A percentile compares a stretch with the other conserved stretches of the same genome.
Evolutionary conservation across 2,888 invertebrate species (phyloP).

Genomic region (Nomada fucata): DNA sequence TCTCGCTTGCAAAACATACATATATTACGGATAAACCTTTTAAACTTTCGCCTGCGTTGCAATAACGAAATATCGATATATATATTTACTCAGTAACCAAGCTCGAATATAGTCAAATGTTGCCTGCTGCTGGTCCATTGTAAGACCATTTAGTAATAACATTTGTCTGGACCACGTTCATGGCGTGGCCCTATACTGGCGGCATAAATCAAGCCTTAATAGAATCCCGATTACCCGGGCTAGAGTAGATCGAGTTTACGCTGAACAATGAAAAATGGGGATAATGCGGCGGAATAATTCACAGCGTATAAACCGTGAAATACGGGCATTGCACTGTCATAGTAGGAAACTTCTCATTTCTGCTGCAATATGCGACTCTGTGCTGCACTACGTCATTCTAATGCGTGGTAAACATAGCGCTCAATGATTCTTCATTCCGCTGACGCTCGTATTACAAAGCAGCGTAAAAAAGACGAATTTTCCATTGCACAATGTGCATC

Average conservation of each 20-base stretch:
- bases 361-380: not conserved
- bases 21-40: too few species aligned
- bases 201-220: slow-evolving; percentile 38
- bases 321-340: slow-evolving; percentile 9
- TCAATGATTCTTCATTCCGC: slow-evolving; percentile 8
- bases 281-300: slow-evolving; percentile 35
- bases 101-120: not conserved
- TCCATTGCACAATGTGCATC: not conserved
- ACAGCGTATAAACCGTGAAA: slow-evolving; percentile 29
- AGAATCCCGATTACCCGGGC: slow-evolving; percentile 34
- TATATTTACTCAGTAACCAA: not conserved
- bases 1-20: too few species aligned
- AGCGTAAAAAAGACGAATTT: not conserved
- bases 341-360: slow-evolving; percentile 14
- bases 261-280: slow-evolving; percentile 28
- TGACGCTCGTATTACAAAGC: not conserved
- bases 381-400: not conserved
- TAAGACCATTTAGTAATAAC: slow-evolving; percentile 23
- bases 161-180: slow-evolving; percentile 13
- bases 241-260: slow-evolving; percentile 21
- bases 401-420: not conserved
- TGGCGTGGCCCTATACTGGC: not conserved
- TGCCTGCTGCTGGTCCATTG: not conserved
- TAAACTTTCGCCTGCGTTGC: too few species aligned
- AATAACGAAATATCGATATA: not conserved